phyloP scores from a whole-genome alignment of 2,888 invertebrate genomes.

The Mythimna lalbum region DNA sequence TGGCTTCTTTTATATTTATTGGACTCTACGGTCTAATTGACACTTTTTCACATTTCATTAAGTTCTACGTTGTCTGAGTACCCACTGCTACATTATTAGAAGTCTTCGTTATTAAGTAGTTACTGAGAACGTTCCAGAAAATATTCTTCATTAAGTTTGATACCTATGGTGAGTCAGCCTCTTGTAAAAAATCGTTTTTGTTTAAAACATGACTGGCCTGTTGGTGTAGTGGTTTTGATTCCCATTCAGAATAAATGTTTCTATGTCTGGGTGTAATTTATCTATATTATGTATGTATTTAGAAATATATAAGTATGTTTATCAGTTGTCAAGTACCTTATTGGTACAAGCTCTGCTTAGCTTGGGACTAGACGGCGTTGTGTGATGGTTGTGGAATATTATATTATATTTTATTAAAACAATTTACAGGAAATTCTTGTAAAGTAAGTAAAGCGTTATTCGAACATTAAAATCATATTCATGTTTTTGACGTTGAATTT shows the following conservation, averaged over 20 bases:
- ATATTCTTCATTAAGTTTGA: slow-evolving; percentile 13
- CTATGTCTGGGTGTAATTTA: too few species aligned
- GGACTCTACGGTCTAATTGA: slow-evolving; percentile 74
- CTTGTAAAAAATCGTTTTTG: neutral
- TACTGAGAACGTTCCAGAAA: slow-evolving; percentile 6
- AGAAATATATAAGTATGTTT: too few species aligned
- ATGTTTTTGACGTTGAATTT: neutral
- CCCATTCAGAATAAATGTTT: too few species aligned
- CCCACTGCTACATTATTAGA: slow-evolving; percentile 45
- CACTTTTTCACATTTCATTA: slow-evolving; percentile 78
- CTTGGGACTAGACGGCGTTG: too few species aligned
- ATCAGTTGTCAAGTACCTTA: too few species aligned
- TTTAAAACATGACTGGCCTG: too few species aligned
- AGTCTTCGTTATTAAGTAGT: slow-evolving; percentile 23
- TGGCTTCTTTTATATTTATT: slow-evolving; percentile 72
- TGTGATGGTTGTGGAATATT: too few species aligned
- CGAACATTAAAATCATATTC: neutral
- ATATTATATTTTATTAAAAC: too few species aligned
- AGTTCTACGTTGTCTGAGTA: slow-evolving; percentile 65
- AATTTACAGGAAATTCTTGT: neutral
- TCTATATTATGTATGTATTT: too few species aligned
- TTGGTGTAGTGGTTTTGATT: too few species aligned
- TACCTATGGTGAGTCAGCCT: neutral
- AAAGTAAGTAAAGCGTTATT: neutral
- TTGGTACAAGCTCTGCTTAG: too few species aligned